Base-by-base conservation (phyloP, 2,888 invertebrate genomes). In the Sericinus montela region DNA sequence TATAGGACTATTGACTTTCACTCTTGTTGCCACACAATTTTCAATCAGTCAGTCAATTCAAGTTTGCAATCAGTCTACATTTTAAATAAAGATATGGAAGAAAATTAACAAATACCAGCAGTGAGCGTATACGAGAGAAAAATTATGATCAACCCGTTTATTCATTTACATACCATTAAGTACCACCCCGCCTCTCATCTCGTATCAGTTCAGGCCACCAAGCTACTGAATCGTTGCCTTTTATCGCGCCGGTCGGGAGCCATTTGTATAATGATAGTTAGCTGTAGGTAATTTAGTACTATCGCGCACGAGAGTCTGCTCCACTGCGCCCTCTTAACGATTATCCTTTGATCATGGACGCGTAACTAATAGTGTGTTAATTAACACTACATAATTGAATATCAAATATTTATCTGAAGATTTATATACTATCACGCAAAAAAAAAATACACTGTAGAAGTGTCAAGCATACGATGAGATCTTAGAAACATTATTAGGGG, bases 221-320 rank as follows among this genome's bases (percentile, higher is more conserved):
- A 29, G 49, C 49, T 49, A 39, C 49, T 49, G 49, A 49, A 49
- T 49, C 40, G 49, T 40, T 16, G 49, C 49, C 49, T 45, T 44
- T 49, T 49, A 49, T 49, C 44, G 32, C 45, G 35, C 37, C 45
- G 38, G 40, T 49, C 44, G 40, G 8, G 44, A 40, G 35, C 49
- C 49, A 49, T 45, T 49, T 49, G 49, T 49, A 30, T 49, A 49
- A 49, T 49, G 49, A 49, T 45, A 30, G 40, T 45, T 49, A 45
- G 49, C 45, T 45, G 45, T 45, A 40, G 49, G 39, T 44, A 44
- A 49, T 45, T 49, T 49, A 45, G 39, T 36, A 34, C 29, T 49
- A 40, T 45, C 49, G 40, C 40, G 49, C 34, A 39, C 28, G 49
- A 49, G 48, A 37, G 32, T 35, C 16, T 45, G 49, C 39, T 40